These are phyloP conservation scores for Parazoanthus darwini DNA, from an alignment of 92 coral and sea anemone species.

Conservation along the genomic window DNA sequence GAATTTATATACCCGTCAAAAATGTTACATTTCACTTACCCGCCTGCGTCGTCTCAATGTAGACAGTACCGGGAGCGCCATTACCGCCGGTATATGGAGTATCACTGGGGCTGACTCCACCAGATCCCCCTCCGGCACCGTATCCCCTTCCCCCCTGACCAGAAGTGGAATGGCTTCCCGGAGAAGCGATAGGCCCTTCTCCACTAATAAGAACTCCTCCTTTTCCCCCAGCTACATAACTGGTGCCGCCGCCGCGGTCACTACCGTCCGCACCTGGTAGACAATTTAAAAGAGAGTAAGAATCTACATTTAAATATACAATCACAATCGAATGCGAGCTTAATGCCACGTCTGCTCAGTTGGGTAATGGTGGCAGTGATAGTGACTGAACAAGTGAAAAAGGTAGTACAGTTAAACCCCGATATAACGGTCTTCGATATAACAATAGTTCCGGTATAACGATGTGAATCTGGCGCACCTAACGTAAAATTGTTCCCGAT, in stretches of 20 bases:
- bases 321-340: no score
- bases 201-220: constrained; percentile 35
- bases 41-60: background rate
- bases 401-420: no score
- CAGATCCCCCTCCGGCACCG: constrained; percentile 34
- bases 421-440: no score
- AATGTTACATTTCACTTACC: background rate
- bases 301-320: no score
- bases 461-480: no score
- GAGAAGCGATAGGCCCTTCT: constrained; percentile 14
- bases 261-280: constrained; percentile 3
- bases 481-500: no score
- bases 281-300: background rate
- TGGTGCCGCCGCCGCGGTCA: background rate
- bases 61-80: constrained; percentile 35
- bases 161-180: background rate
- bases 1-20: background rate
- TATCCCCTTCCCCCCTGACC: constrained; percentile 22
- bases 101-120: background rate
- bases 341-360: no score
- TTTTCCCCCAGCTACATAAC: constrained; percentile 1
- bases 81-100: background rate
- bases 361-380: no score
- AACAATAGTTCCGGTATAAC: no score
- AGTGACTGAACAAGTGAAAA: no score